Evolutionary conservation across 2,888 invertebrate species (phyloP), one percentile per base, ranked within the genome.

Genomic region (Pantelozetes paolii): DNA sequence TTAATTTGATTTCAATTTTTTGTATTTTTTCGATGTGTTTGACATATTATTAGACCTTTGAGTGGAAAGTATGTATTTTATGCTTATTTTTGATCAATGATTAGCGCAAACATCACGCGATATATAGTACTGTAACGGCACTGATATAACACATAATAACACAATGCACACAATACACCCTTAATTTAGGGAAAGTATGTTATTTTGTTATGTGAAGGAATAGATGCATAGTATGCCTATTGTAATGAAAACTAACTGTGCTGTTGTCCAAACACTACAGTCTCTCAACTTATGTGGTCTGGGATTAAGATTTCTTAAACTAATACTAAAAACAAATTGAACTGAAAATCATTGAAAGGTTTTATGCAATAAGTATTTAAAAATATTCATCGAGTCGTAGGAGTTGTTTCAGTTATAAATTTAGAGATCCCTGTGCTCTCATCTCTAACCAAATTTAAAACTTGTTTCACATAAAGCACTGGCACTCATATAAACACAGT

Each of bases 221-320:
- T 54, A 23, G 23, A 9, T 9, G 9, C 2, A 20, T 13, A 20
- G 23, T 28, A 9, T 20, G 23, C 5, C 23, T 26, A 28, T 54
- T 36, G 9, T 36, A 36, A 8, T 36, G 9, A 8, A 36, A 9
- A 36, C 36, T 36, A 20, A 26, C 54, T 20, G 13, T 20, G 23
- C 54, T 3, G 23, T 54, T 20, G 54, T 54, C 54, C n/a, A n/a
- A n/a, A 54, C 54, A 54, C 54, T n/a, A n/a, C n/a, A n/a, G n/a
- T n/a, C 54, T 54, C 9, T 54, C 23, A 54, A 20, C 54, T 9
- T 20, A 54, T 54, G 54, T 18, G 3, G 54, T 54, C 23, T 26
- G 23, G 23, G 23, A 20, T 20, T 54, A 3, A 23, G 8, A 54
- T 54, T 54, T 54, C 20, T 3, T 54, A 20, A 50, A 54, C 54